Base-by-base conservation (phyloP, 2,888 invertebrate species). In the Pecten maximus region DNA sequence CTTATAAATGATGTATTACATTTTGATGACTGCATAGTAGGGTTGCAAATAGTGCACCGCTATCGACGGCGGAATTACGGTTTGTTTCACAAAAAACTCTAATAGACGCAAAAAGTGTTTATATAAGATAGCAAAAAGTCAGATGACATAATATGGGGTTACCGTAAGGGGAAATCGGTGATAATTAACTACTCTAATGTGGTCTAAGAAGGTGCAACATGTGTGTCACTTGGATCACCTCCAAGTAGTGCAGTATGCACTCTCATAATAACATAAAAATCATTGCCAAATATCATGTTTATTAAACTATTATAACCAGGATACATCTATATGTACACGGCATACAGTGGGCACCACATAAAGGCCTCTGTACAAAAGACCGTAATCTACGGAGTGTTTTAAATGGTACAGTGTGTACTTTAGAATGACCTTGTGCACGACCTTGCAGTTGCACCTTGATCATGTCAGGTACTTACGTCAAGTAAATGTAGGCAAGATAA, bases 31-130 rank as follows among this genome's bases (percentile, higher is more conserved):
- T 74, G 12, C 74, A 28, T 74, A 35, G 74, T 35, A 28, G 44
- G 35, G 35, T 10, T 35, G 12, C 35, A 74, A 35, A 28, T 35
- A 35, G 6, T 74, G 74, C 74, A 74, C 74, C 74, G 35, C 74
- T 74, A 74, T 35, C 74, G 74, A 74, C 35, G 35, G 12, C 35
- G 74, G 74, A 74, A 74, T 74, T 74, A 74, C 35, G 74, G 74
- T 28, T 74, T 74, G 74, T 74, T 74, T 74, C 74, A 74, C 74
- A 74, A 74, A 74, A 54, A 74, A 28, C 28, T 28, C 28, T 74
- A 74, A 74, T 74, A 74, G 74, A 74, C 28, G 28, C 74, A 74
- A 28, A 74, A 74, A 74, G 74, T 74, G 74, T 74, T 74, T 74
- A 35, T 74, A 74, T 74, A 28, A 35, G 74, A 74, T 74, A 74